phyloP scores from a whole-genome alignment of 37 sponge, comb jelly and placozoan species.

The Ephydatia muelleri region DNA sequence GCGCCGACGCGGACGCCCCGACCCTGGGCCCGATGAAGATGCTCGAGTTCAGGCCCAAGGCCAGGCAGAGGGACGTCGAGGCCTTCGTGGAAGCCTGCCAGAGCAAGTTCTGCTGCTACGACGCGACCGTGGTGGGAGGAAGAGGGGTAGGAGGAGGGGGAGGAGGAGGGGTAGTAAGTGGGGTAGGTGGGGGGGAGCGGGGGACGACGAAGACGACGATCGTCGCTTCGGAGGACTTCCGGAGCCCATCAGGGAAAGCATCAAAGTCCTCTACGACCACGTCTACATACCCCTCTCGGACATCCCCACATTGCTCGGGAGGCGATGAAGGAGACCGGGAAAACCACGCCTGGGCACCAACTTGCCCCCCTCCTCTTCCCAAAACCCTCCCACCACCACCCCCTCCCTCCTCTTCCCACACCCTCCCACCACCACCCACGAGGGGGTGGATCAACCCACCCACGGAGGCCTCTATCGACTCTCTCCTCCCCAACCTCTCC shows the following conservation, averaged over 20 bases:
- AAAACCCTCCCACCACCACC: background rate
- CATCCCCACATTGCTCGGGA: constrained; percentile 66
- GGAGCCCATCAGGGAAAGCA: constrained; percentile 79
- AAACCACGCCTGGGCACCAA: background rate
- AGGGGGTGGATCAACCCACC: constrained; percentile 33
- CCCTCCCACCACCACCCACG: constrained; percentile 2
- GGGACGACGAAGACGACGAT: background rate
- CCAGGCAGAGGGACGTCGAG: constrained; percentile 72
- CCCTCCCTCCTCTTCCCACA: background rate
- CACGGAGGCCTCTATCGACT: constrained; percentile 75
- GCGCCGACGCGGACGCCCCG: background rate
- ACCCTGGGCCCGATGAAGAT: constrained; percentile 5
- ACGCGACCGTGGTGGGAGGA: constrained; percentile 4
- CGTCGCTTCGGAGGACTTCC: constrained; percentile 49
- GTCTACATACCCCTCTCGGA: constrained; percentile 85
- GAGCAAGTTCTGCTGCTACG: constrained; percentile 77
- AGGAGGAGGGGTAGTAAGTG: background rate
- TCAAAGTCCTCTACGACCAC: constrained; percentile 73
- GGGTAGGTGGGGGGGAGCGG: background rate
- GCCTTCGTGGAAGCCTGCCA: constrained; percentile 65
- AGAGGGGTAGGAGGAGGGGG: background rate
- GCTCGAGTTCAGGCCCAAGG: constrained; percentile 73
- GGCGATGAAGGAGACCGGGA: constrained; percentile 40
- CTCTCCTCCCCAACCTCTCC: constrained; percentile 87
- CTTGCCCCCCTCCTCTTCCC: background rate